Evolutionary conservation across 1,140 invertebrate genomes (phyloP), one percentile per base, ranked within the genome.

Genomic region (Drosophila pandora): DNA sequence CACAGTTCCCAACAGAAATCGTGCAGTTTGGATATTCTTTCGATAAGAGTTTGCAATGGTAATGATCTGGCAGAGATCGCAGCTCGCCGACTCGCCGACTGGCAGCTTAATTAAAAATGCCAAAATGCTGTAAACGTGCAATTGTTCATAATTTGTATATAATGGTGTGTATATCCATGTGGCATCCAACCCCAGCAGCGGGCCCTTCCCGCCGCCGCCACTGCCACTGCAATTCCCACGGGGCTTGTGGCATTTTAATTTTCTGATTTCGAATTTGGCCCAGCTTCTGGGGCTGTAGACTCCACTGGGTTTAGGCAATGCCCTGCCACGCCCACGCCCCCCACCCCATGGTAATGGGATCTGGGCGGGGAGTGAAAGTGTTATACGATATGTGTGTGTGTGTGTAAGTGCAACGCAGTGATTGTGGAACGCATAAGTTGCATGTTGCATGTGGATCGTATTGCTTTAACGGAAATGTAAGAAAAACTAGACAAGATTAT

Each of bases 81-180:
- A 55, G 52, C 37, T 30, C 41, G 49, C 49, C 37, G 49, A 47
- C 34, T 32, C 1, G 9, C 32, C n/a, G 30, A 59, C 60, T 64
- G 74, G 70, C 55, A 70, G 70, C 62, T 83, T 88, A 87, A 87
- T 87, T 83, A 83, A 65, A 73, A 83, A 82, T 82, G 76, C 69
- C 67, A 82, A 64, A 57, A 68, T 53, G 41, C 48, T 61, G 50
- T 21, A 63, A 65, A 70, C 64, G 55, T 70, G 60, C 78, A 67
- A 72, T 76, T 75, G 77, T 56, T 75, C 32, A 67, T 78, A 57
- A 55, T 73, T 67, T 63, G 13, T 50, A 49, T 58, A 41, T 55
- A 69, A 69, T 69, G 64, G 13, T n/a, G n/a, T 41, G 37, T 48
- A 25, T 60, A 34, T 52, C 17, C 25, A 47, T 48, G 22, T 5